Evolutionary conservation across 2,797 vertebrate genomes (phyloP), one percentile per base, ranked within the genome.

Genomic region (Periophthalmus magnuspinnatus): DNA sequence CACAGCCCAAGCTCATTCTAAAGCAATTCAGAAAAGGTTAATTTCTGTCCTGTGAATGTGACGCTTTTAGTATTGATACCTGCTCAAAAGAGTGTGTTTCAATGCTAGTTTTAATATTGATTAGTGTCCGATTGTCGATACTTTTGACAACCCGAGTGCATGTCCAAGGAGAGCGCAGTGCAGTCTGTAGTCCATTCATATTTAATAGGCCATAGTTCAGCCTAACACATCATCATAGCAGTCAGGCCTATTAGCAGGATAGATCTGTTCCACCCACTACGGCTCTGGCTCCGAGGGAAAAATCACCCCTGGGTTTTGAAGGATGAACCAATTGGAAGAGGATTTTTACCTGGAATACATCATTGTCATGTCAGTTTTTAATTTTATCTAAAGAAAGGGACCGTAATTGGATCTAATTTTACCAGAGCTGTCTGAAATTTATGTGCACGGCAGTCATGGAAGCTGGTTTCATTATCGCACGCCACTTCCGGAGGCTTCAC

Each of bases 401-500:
- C 70, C 5, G 83, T 86, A 83, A 89, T 91, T 85, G 87, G 82
- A 78, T 90, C 84, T 89, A 89, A 88, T 88, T 89, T 89, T 91
- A 88, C 73, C 89, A 70, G 70, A 66, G 78, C 80, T 83, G 79
- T 70, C 80, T 81, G 70, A 66, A 84, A 82, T 85, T 76, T 75
- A 76, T 84, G 78, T 71, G 75, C 63, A 72, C 69, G 80, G 69
- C 78, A 72, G 77, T 64, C 68, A 59, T 83, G 61, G 75, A 13
- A 24, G 73, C 19, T 24, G 73, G 79, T 57, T 71, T 86, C 69
- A 76, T 89, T 85, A 78, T 77, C 83, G 65, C 69, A 48, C 60
- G 50, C 63, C 75, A 69, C 74, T 81, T 80, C 70, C 76, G 71
- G 74, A 74, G 67, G 69, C 22, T 65, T 57, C 41, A 71, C 63